A percentile compares a stretch with the other conserved stretches of the same genome.
phyloP scores from a whole-genome alignment of 1,140 invertebrate genomes.

The Sipha flava region DNA sequence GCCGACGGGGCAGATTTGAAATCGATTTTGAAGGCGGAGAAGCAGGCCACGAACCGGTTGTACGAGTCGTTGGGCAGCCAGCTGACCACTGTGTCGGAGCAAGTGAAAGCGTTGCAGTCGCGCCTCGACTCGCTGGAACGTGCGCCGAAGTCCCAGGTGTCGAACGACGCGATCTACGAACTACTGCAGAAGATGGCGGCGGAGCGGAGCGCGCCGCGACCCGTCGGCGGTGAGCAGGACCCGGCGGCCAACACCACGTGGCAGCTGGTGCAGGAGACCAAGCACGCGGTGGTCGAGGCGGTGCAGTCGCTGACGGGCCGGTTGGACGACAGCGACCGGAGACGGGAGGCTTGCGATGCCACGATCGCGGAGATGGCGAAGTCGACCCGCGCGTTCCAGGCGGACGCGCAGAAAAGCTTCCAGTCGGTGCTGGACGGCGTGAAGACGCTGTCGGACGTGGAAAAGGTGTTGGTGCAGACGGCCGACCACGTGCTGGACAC shows the following conservation, averaged over 20 bases:
- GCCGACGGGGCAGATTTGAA: background rate
- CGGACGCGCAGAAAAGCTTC: conserved; percentile 44
- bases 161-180: background rate
- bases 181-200: background rate
- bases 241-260: background rate
- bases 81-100: background rate
- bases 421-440: conserved; percentile 37
- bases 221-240: background rate
- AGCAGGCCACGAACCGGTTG: background rate
- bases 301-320: background rate
- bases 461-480: conserved; percentile 70
- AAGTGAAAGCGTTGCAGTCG: background rate
- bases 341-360: background rate
- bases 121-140: background rate
- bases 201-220: background rate
- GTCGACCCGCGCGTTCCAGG: background rate
- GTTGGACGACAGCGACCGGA: background rate
- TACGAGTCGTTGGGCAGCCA: background rate
- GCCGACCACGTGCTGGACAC: conserved; percentile 76
- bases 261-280: background rate
- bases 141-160: background rate
- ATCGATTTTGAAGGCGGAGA: background rate
- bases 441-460: conserved; percentile 56
- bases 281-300: background rate
- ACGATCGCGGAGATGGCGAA: background rate